These are phyloP conservation scores for Silurus asotus DNA, from an alignment of 2,113 vertebrate genomes.

Conservation along the genomic window DNA sequence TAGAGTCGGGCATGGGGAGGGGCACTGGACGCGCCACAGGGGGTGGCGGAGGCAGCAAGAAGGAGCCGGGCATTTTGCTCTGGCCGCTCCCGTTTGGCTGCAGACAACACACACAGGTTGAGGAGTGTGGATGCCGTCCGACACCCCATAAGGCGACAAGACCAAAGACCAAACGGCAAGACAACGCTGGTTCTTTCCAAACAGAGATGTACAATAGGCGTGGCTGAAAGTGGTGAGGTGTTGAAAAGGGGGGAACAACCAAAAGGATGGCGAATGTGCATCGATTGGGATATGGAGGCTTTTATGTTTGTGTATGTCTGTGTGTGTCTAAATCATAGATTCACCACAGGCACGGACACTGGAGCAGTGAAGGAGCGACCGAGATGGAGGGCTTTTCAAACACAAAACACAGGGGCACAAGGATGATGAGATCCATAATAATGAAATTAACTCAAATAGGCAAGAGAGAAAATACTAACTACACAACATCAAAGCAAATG, in stretches of 20 bases:
- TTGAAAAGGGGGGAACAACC: slow-evolving; percentile 65
- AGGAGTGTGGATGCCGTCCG: slow-evolving; percentile 79
- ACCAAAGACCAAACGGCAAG: slow-evolving; percentile 50
- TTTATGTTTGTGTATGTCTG: slow-evolving; percentile 44
- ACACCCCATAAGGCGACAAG: slow-evolving; percentile 64
- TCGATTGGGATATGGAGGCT: slow-evolving; percentile 70
- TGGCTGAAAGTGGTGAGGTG: slow-evolving; percentile 58
- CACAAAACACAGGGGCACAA: slow-evolving; percentile 37
- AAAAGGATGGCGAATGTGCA: slow-evolving; percentile 71
- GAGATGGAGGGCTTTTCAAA: slow-evolving; percentile 55
- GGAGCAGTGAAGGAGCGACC: slow-evolving; percentile 60
- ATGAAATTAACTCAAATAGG: slow-evolving; percentile 39
- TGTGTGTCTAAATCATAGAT: slow-evolving; percentile 62
- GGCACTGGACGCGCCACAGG: slow-evolving; percentile 97
- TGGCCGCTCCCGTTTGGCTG: slow-evolving; percentile 96
- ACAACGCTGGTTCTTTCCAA: slow-evolving; percentile 59
- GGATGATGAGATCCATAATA: slow-evolving; percentile 50
- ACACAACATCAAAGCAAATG: slow-evolving; percentile 30
- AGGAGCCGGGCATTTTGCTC: slow-evolving; percentile 96
- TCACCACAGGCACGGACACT: slow-evolving; percentile 67
- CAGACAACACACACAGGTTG: slow-evolving; percentile 94
- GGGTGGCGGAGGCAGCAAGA: slow-evolving; percentile 95
- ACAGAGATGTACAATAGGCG: slow-evolving; percentile 56
- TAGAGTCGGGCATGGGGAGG: slow-evolving; percentile 97
- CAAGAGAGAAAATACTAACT: slow-evolving; percentile 7